Evolutionary conservation across 2,797 vertebrate genomes (phyloP).

Genomic region (Lerista edwardsae): DNA sequence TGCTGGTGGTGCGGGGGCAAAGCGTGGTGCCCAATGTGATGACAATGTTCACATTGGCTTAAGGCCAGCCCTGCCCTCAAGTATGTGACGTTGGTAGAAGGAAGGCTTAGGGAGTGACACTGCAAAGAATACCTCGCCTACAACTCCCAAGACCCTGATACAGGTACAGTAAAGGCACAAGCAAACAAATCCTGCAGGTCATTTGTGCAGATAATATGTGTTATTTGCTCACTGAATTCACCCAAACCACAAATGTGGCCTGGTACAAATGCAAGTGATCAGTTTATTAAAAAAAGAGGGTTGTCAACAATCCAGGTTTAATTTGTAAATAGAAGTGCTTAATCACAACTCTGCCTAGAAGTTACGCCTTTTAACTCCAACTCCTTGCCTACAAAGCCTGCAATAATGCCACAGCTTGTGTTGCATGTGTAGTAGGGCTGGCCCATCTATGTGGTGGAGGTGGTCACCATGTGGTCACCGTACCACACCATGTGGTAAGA

Average conservation of each 20-base stretch:
- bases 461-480: too few species aligned
- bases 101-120: background rate
- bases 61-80: too few species aligned
- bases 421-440: background rate
- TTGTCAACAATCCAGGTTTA: background rate
- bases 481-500: too few species aligned
- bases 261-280: background rate
- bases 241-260: background rate
- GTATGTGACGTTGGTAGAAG: background rate
- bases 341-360: background rate
- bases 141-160: background rate
- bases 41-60: too few species aligned
- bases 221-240: background rate
- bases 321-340: background rate
- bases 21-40: too few species aligned
- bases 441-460: too few species aligned
- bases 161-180: background rate
- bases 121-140: background rate
- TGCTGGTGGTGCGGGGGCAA: too few species aligned
- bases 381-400: background rate
- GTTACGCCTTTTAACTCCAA: too few species aligned
- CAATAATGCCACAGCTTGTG: background rate
- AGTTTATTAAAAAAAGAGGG: background rate
- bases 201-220: background rate
- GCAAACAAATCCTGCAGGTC: background rate